Percentiles rank a stretch among this genome's conserved stretches.
Conservation (phyloP, 2,888 invertebrate species). For the Scelioninae gen. 1 region DNA sequence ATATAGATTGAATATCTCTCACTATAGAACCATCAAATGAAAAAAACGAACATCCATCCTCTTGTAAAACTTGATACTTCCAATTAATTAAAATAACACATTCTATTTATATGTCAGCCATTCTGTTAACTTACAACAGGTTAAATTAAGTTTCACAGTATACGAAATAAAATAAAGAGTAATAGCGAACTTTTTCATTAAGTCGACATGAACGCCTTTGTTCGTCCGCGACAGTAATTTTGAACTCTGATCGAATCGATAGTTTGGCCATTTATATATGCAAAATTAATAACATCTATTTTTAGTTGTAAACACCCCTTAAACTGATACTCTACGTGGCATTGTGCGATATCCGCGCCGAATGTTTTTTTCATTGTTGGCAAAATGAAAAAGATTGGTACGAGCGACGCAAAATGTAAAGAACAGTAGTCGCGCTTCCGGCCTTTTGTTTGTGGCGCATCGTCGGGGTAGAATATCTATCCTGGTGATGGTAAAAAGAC, state of each 20-base stretch:
- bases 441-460: constrained; percentile 77
- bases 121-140: not conserved
- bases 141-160: not conserved
- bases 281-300: constrained; percentile 19
- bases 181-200: constrained; percentile 22
- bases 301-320: constrained; percentile 40
- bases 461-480: constrained; percentile 58
- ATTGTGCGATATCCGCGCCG: constrained; percentile 16
- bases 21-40: too few relatives aligned
- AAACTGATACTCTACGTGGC: constrained; percentile 6
- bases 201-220: constrained; percentile 7
- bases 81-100: too few relatives aligned
- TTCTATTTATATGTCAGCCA: too few relatives aligned
- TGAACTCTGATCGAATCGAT: constrained; percentile 13
- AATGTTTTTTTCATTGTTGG: constrained; percentile 38
- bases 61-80: too few relatives aligned
- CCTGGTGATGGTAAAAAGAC: constrained; percentile 36
- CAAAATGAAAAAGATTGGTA: constrained; percentile 58
- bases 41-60: too few relatives aligned
- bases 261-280: constrained; percentile 15
- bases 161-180: not conserved
- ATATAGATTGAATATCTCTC: too few relatives aligned
- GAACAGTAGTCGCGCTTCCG: constrained; percentile 77
- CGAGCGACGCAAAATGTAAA: constrained; percentile 58
- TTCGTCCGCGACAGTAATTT: constrained; percentile 11